These are phyloP conservation scores for Caenorhabditis wallacei DNA, from an alignment of 2,888 invertebrate species.

Conservation along the genomic window DNA sequence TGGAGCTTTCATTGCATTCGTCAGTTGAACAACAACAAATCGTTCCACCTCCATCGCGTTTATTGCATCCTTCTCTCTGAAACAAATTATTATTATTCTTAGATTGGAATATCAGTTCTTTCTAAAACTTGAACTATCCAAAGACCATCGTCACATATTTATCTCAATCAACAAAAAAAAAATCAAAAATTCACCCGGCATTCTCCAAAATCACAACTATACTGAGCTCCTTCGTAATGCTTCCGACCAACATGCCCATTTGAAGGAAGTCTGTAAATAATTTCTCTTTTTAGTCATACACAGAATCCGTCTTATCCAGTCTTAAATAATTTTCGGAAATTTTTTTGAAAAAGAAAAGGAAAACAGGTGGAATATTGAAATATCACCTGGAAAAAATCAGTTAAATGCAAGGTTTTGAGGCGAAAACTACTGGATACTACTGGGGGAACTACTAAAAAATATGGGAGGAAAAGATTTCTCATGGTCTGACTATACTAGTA, in stretches of 20 bases:
- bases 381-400: too few species aligned
- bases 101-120: background rate
- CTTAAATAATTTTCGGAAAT: background rate
- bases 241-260: constrained; percentile 59
- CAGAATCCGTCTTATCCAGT: too few species aligned
- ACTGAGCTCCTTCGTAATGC: constrained; percentile 64
- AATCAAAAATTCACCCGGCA: constrained; percentile 48
- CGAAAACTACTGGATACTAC: too few species aligned
- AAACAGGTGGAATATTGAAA: too few species aligned
- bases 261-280: constrained; percentile 62
- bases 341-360: too few species aligned
- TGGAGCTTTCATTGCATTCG: constrained; percentile 46
- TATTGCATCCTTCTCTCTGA: constrained; percentile 58
- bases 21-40: constrained; percentile 64
- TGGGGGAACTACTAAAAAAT: too few species aligned
- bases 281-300: background rate
- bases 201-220: constrained; percentile 64
- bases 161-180: background rate
- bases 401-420: too few species aligned
- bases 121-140: too few species aligned
- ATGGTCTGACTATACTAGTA: too few species aligned
- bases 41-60: constrained; percentile 40
- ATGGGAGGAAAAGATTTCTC: too few species aligned
- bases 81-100: constrained; percentile 5
- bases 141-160: background rate